Evolutionary conservation across 53 echinoderm and acorn worm species (phyloP), one percentile per base, ranked within the genome.

Genomic region (Crossaster papposus): DNA sequence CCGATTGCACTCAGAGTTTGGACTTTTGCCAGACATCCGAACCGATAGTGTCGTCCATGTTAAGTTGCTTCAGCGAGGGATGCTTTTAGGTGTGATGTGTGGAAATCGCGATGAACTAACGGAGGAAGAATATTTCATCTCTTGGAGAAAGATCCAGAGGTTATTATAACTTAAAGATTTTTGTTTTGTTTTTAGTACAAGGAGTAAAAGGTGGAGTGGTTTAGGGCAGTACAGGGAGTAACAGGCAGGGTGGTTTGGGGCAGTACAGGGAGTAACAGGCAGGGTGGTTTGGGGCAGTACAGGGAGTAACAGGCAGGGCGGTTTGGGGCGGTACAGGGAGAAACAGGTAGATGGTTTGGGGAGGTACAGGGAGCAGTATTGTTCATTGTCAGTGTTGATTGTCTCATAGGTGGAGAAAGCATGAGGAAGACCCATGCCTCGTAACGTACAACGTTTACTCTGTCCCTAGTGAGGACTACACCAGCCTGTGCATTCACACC

Each of bases 61-160:
- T 30, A 72, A 29, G 12, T 72, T 84, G 28, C 51, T 72, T 6
- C 72, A 65, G 30, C 50, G 84, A 51, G 78, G 77, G 31, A 78
- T 88, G 78, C 17, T 88, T 1, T 63, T 77, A 1, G 64, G 88
- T 2, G 78, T 78, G n/a, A 28, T 22, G 63, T 5, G 30, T n/a
- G 86, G 81, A 81, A 94, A 83, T 90, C 91, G 70, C 80, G 77
- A 26, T 12, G 92, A 64, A 7, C 2, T 9, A 1, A 44, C 9
- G 78, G 72, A 79, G 14, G 86, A 89, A 65, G 92, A 95, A n/a
- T 97, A 89, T 54, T 95, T 97, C 31, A 62, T 95, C 55, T 97
- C 97, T 51, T 97, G 95, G 97, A 89, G 97, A 72, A 97, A 97
- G 86, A 79, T 97, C 18, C 89, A 92, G 38, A 97, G 94, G 97